Base-by-base conservation (phyloP, 2,113 vertebrate genomes). In the Serilophus lunatus region DNA sequence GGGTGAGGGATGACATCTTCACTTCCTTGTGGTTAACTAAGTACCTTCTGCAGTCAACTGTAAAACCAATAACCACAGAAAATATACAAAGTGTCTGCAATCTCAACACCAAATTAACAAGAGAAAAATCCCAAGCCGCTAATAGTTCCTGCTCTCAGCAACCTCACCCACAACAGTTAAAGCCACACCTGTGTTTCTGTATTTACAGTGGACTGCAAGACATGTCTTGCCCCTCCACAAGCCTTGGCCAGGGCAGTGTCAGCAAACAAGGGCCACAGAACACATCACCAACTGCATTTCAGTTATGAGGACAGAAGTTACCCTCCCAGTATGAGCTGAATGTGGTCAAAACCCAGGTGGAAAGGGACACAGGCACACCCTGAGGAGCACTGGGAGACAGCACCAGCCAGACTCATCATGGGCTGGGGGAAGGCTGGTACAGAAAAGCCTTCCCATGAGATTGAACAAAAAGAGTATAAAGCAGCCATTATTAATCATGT, bases 41-140 rank as follows among this genome's bases (percentile, higher is more conserved):
- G 2, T 12, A 57, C 60, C 45, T 90, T 92, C 90, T 51, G 79
- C 68, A 49, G 44, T 56, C 89, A 40, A 33, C 28, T 49, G n/a
- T 69, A 86, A 82, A 86, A 88, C 50, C 42, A 44, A 65, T 59
- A 92, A 76, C 70, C 82, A 77, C 88, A 93, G 76, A 94, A 74
- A 54, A 72, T 2, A 68, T 13, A 63, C 20, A 29, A 45, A 74
- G 8, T 35, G 63, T 8, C 51, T 76, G 63, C 63, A 82, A 86
- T 26, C 81, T 86, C 76, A 76, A 38, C 22, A 35, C 6, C 45
- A 84, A 79, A 82, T 35, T 56, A 75, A 74, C 45, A 38, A 26
- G 33, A 42, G 31, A 75, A 53, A 47, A 85, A 10, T 0, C 3
- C 10, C 49, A 74, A 40, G 75, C 23, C 23, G 50, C 18, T 19